These are phyloP conservation scores for Magallana nippona DNA, from an alignment of 2,888 invertebrate genomes.

Conservation along the genomic window DNA sequence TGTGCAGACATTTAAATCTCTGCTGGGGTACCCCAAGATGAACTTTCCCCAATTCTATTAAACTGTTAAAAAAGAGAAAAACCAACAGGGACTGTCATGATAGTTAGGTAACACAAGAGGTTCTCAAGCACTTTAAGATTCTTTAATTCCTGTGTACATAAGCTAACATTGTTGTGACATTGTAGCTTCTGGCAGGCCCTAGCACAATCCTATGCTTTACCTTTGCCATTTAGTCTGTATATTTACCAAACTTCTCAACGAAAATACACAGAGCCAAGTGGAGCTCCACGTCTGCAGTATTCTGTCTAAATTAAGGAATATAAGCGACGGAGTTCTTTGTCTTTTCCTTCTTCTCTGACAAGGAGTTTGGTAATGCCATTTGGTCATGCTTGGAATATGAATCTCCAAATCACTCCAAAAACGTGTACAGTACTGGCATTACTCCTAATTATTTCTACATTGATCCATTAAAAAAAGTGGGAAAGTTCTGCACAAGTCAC, in stretches of 20 bases:
- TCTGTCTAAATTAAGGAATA: neutral
- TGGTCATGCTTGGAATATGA: constrained; percentile 23
- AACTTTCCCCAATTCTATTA: constrained; percentile 6
- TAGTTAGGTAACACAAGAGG: neutral
- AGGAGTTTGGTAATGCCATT: neutral
- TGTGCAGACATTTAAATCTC: constrained; percentile 29
- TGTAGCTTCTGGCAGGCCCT: neutral
- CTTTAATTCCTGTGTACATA: neutral
- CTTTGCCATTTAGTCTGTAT: neutral
- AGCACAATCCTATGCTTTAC: neutral
- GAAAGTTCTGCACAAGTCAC: constrained; percentile 3
- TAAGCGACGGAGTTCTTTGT: neutral
- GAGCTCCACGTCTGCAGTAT: neutral
- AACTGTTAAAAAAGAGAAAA: neutral
- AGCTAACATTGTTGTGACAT: neutral
- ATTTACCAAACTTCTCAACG: neutral
- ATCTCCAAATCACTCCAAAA: constrained; percentile 1
- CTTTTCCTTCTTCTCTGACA: neutral
- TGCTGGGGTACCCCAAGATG: constrained; percentile 15
- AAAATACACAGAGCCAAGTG: neutral
- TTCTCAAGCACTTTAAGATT: constrained; percentile 23
- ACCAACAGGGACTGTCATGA: neutral
- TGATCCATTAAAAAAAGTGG: neutral
- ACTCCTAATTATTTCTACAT: constrained; percentile 16
- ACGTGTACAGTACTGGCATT: constrained; percentile 15